phyloP scores from a whole-genome alignment of 2,888 invertebrate species.

The Chromoteleia sp. region DNA sequence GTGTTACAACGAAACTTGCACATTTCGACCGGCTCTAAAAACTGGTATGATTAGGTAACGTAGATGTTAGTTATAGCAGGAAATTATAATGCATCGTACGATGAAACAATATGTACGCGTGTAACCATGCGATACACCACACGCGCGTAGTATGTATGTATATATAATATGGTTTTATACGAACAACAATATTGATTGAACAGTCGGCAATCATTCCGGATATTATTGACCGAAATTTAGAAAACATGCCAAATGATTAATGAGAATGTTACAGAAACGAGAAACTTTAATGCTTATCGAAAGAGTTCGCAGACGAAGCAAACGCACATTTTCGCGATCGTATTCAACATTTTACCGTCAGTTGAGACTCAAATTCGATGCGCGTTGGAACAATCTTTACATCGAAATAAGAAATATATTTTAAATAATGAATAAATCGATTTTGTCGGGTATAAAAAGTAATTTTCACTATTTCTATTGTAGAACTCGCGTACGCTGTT shows the following conservation, averaged over 20 bases:
- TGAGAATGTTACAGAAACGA: conserved; percentile 35
- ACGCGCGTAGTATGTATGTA: conserved; percentile 8
- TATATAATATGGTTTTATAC: conserved; percentile 54
- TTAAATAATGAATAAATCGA: too few relatives aligned
- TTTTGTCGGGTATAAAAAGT: too few relatives aligned
- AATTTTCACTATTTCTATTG: too few relatives aligned
- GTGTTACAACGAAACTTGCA: conserved; percentile 32
- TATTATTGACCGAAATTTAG: conserved; percentile 62
- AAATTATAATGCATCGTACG: conserved; percentile 60
- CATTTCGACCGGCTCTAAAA: conserved; percentile 40
- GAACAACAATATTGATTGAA: conserved; percentile 55
- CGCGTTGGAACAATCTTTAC: too few relatives aligned
- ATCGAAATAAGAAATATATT: too few relatives aligned
- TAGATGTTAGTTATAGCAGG: conserved; percentile 48
- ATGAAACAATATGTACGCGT: conserved; percentile 58
- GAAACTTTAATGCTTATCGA: conserved; percentile 32
- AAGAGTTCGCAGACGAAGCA: conserved; percentile 18
- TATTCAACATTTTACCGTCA: neutral
- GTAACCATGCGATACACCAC: conserved; percentile 34
- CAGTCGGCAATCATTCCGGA: conserved; percentile 48
- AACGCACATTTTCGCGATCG: conserved; percentile 2
- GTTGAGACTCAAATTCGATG: too few relatives aligned
- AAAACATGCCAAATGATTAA: conserved; percentile 55
- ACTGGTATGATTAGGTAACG: conserved; percentile 52
- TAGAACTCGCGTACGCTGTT: too few relatives aligned